A percentile compares a stretch with the other conserved stretches of the same genome.
These are phyloP conservation scores for Macropus fuliginosus DNA, from an alignment of 2,797 vertebrate species.

Conservation along the genomic window DNA sequence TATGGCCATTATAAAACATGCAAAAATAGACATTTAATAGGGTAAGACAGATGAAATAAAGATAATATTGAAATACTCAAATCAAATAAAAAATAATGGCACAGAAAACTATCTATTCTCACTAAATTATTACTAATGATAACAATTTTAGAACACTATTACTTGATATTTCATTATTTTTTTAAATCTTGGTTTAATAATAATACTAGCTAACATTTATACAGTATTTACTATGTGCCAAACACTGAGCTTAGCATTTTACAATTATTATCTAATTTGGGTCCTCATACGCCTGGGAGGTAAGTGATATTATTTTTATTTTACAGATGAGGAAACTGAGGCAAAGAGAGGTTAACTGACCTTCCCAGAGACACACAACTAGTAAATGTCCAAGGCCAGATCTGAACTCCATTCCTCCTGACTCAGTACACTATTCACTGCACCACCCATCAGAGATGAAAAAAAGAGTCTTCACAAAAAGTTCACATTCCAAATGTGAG, in stretches of 20 bases:
- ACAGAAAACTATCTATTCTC: background rate
- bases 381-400: background rate
- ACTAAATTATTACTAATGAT: background rate
- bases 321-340: background rate
- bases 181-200: background rate
- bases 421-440: background rate
- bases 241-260: background rate
- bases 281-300: background rate
- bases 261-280: background rate
- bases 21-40: background rate
- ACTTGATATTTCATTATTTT: background rate
- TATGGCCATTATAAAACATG: background rate
- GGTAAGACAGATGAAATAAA: background rate
- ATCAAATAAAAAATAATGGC: background rate
- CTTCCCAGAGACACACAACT: background rate
- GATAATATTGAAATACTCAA: background rate
- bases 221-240: background rate
- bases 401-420: background rate
- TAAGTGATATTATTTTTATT: background rate
- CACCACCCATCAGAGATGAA: too few species aligned
- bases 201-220: background rate
- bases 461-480: too few species aligned
- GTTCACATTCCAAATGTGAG: background rate
- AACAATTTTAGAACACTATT: background rate
- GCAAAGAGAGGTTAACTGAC: background rate